Conservation (phyloP, 2,797 vertebrate genomes). For the Tachyglossus aculeatus region DNA sequence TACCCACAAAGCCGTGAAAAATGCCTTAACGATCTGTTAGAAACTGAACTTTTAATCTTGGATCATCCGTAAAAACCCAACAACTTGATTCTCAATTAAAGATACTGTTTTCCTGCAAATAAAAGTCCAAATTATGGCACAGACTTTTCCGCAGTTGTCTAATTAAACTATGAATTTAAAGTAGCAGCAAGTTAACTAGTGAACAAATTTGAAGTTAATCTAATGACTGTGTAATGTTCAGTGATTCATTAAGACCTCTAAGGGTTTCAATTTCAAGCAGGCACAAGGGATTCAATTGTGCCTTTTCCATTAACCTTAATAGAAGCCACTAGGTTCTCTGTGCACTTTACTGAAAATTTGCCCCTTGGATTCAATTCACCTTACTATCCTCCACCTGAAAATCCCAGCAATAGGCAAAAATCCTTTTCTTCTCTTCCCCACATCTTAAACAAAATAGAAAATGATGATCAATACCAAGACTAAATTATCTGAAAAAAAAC, state of each 20-base stretch:
- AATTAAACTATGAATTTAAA: conserved; percentile 42
- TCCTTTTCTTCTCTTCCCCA: background rate
- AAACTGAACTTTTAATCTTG: too few relatives aligned
- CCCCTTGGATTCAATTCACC: background rate
- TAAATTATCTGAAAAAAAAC: conserved; percentile 2
- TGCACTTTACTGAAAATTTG: background rate
- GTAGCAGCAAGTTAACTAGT: conserved; percentile 57
- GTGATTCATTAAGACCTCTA: background rate
- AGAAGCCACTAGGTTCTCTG: background rate
- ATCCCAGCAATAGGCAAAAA: background rate
- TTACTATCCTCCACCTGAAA: background rate
- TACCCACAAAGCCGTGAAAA: background rate
- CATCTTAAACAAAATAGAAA: conserved; percentile 8
- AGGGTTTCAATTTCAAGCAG: background rate
- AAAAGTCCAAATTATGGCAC: too few relatives aligned
- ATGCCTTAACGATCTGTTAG: background rate
- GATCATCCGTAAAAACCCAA: background rate
- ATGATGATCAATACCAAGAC: too few relatives aligned
- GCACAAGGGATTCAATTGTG: background rate
- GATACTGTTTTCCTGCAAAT: too few relatives aligned
- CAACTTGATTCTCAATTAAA: fast-evolving
- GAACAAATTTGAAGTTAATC: conserved; percentile 8
- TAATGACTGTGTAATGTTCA: background rate
- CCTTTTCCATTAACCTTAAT: background rate
- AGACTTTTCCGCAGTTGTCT: too few relatives aligned